Evolutionary conservation across 2,888 invertebrate species (phyloP).

Genomic region (Acrobasis repandana): DNA sequence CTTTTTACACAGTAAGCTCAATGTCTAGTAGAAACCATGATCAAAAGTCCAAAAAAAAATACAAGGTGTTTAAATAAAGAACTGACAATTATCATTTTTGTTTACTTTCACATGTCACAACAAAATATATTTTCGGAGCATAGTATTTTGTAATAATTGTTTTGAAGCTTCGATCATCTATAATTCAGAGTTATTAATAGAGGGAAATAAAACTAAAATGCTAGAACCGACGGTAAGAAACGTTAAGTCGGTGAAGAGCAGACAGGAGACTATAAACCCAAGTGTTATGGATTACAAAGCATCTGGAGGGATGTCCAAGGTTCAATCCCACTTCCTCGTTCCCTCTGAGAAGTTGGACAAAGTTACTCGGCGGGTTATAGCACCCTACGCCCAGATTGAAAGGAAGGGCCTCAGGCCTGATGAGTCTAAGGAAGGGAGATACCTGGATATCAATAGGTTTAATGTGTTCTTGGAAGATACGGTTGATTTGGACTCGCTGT

Average conservation of each 20-base stretch:
- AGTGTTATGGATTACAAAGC: constrained; percentile 29
- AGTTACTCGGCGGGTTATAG: constrained; percentile 82
- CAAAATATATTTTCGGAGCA: background rate
- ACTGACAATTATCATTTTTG: constrained; percentile 18
- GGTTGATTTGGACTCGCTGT: constrained; percentile 78
- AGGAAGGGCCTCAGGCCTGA: constrained; percentile 65
- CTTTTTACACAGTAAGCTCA: background rate
- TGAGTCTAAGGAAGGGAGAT: constrained; percentile 56
- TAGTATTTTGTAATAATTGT: too few species aligned
- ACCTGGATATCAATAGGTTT: constrained; percentile 71
- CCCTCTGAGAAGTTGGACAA: constrained; percentile 75
- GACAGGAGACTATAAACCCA: constrained; percentile 46
- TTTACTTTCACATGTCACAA: constrained; percentile 11
- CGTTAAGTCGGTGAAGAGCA: constrained; percentile 54
- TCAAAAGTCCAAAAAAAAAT: constrained; percentile 14
- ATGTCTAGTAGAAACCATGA: background rate
- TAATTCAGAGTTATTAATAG: background rate
- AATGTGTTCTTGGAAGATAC: constrained; percentile 80
- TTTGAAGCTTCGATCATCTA: too few species aligned
- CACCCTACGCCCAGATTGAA: constrained; percentile 80
- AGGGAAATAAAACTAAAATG: background rate
- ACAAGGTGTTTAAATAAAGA: constrained; percentile 16
- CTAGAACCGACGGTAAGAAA: constrained; percentile 45
- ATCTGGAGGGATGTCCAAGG: constrained; percentile 40
- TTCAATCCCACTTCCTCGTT: constrained; percentile 69